Base-by-base conservation (phyloP, 2,888 invertebrate genomes). In the Stomorhina lunata region DNA sequence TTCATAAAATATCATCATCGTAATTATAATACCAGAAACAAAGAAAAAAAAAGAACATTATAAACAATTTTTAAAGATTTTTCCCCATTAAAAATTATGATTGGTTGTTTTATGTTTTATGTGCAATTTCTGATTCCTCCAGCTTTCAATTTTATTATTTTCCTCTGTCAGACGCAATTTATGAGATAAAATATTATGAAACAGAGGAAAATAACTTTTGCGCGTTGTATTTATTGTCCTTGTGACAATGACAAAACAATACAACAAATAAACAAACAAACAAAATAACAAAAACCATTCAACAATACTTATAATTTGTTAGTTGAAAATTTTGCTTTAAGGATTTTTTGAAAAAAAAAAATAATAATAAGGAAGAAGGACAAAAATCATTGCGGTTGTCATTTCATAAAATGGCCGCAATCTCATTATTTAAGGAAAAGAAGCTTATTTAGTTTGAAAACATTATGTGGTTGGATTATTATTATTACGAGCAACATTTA, bases 371-470 rank as follows among this genome's bases (percentile, higher is more conserved):
- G 40, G 32, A 34, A 45, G 32, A 48, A 57, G 65, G 48, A 72
- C 40, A 45, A 27, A 59, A 66, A 45, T 17, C n/a, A 48, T 79
- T 59, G 78, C 40, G 55, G 78, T 63, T 78, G 79, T 73, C 79
- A 73, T 73, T 68, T 80, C 72, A 32, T 43, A 7, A 72, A 79
- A 72, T 73, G 72, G 65, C 66, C 79, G 40, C 66, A 73, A 80
- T 80, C 79, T 73, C 72, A 80, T 80, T 73, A 80, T 73, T 77
- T 66, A 65, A 66, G 65, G 57, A 66, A n/a, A 66, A 72, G 61
- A 50, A 80, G 79, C 79, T 80, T 80, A 80, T 73, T 66, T 66
- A 61, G 72, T 80, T 80, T 80, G 66, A 68, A 80, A 66, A 73
- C 59, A 59, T 80, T 73, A 73, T 80, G 79, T 59, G 79, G 79